A percentile compares a stretch with the other conserved stretches of the same genome.
phyloP scores from a whole-genome alignment of 2,113 vertebrate species.

The Lophochroa leadbeateri region DNA sequence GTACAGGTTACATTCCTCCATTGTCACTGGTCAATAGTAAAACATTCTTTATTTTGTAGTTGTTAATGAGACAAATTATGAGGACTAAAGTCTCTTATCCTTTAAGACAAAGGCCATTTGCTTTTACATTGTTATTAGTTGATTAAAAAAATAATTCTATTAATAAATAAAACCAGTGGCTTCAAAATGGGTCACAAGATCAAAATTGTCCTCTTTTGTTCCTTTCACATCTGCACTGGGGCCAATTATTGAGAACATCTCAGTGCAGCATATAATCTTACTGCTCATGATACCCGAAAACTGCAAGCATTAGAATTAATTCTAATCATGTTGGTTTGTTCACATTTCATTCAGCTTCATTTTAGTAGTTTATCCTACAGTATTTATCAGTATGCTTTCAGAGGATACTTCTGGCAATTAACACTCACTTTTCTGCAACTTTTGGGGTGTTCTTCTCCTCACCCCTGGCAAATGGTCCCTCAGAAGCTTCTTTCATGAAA shows the following conservation, averaged over 20 bases:
- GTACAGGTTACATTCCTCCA: not conserved
- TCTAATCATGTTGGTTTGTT: not conserved
- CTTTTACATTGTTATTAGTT: not conserved
- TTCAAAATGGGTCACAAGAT: not conserved
- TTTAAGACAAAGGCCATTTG: not conserved
- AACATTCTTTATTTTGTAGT: not conserved
- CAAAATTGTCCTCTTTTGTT: not conserved
- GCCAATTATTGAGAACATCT: not conserved
- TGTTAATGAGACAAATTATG: not conserved
- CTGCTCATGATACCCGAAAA: not conserved
- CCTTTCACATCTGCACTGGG: not conserved
- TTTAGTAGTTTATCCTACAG: not conserved
- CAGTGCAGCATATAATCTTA: not conserved
- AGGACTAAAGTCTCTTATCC: not conserved
- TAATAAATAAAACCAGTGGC: not conserved
- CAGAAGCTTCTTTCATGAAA: conserved; percentile 90
- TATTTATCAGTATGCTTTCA: not conserved
- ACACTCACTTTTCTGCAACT: conserved; percentile 90
- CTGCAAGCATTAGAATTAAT: not conserved
- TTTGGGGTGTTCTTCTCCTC: conserved; percentile 96
- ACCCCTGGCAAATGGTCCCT: conserved; percentile 92
- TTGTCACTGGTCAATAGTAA: not conserved
- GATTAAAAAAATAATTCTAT: not conserved
- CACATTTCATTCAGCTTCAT: not conserved
- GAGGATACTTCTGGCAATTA: not conserved